A percentile compares a stretch with the other conserved stretches of the same genome.
These are phyloP conservation scores for Dicycla oo DNA, from an alignment of 2,888 invertebrate species.

Conservation along the genomic window DNA sequence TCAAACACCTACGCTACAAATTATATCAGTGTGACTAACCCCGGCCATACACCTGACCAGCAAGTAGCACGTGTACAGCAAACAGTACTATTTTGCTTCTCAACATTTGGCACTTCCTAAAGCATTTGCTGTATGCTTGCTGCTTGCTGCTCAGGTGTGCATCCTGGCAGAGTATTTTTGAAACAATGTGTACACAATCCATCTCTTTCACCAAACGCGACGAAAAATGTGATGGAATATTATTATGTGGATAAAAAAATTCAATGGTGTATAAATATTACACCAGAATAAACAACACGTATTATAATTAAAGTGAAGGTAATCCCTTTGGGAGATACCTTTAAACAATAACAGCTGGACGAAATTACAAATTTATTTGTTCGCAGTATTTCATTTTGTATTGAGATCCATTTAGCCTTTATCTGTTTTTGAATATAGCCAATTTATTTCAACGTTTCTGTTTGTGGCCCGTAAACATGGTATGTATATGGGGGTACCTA, in stretches of 20 bases:
- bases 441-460: slow-evolving; percentile 42
- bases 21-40: neutral
- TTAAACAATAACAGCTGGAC: slow-evolving; percentile 38
- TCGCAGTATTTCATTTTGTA: slow-evolving; percentile 45
- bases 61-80: no score
- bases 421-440: slow-evolving; percentile 48
- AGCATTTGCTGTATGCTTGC: no score
- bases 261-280: slow-evolving; percentile 35
- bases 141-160: no score
- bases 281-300: slow-evolving; percentile 36
- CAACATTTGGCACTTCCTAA: no score
- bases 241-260: slow-evolving; percentile 28
- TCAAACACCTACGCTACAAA: neutral
- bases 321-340: slow-evolving; percentile 45
- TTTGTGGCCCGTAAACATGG: neutral
- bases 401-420: slow-evolving; percentile 31
- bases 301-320: slow-evolving; percentile 25
- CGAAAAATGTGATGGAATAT: slow-evolving; percentile 22
- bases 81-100: no score
- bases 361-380: slow-evolving; percentile 56
- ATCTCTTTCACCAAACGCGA: slow-evolving; percentile 14
- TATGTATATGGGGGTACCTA: neutral
- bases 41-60: no score
- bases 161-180: neutral
- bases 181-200: slow-evolving; percentile 17